Evolutionary conservation across 1,140 invertebrate genomes (phyloP), one percentile per base, ranked within the genome.

Genomic region (Trachymyrmex cornetzi): DNA sequence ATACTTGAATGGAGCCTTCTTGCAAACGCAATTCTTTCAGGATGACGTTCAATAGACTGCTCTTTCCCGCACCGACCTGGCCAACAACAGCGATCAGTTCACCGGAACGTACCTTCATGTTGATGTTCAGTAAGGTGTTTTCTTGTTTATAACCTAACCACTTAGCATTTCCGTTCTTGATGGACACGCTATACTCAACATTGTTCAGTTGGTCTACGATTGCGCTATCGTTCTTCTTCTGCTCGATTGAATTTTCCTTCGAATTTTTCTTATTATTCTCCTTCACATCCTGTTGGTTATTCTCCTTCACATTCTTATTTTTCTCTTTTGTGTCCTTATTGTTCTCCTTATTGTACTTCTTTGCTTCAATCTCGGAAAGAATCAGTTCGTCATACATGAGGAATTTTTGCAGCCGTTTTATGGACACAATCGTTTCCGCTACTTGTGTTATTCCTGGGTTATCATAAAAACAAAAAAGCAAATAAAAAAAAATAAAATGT

Each of bases 381-480:
- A 59, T 7, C 0, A 96, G 92, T 92, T 97, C 96, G 0, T 97
- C 96, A 59, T 96, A 94, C 72, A 96, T 84, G 84, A 97, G 93
- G 81, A 97, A 97, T 75, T 96, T 96, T 90, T 97, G 96, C 59
- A 98, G 96, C 88, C 97, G 96, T 87, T 96, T 96, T 2, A 97
- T 96, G 7, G 97, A 97, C 0, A 98, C 97, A 61, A 96, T 94
- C 2, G 95, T 96, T 91, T 97, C 97, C 0, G 96, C 96, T 16
- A 96, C 79, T 90, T 96, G 95, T 0, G 95, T 94, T 86, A 95
- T 93, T 27, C 95, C 95, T 95, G 30, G 1, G 27, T 66, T 63
- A 48, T 38, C 4, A 24, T 3, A 75, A 82, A 22, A 30, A 74
- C 22, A 6, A n/a, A n/a, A n/a, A n/a, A n/a, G n/a, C n/a, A n/a